These are phyloP conservation scores for Melanerpes aurifrons DNA, from an alignment of 2,113 vertebrate genomes.

Conservation along the genomic window DNA sequence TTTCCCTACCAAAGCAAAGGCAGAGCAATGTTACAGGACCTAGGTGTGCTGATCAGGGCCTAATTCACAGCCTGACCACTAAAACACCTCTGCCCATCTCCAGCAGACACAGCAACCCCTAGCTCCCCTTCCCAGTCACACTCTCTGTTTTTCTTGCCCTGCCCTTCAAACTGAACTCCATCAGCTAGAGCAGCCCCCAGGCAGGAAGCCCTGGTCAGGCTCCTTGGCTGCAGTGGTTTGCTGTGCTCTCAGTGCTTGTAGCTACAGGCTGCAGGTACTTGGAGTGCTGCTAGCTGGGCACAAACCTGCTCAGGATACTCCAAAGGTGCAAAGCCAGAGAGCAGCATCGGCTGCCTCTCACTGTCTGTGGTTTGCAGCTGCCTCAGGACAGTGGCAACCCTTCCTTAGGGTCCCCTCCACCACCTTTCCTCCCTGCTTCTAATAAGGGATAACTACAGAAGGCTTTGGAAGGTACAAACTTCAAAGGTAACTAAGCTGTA, in stretches of 20 bases:
- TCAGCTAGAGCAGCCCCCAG: neutral
- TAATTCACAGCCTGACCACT: neutral
- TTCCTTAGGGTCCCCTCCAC: neutral
- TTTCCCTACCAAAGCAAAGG: too few relatives aligned
- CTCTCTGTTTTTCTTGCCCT: accelerated
- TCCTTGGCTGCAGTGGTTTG: neutral
- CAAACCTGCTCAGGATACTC: neutral
- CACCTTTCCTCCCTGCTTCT: neutral
- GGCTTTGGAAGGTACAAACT: neutral
- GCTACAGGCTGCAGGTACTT: neutral
- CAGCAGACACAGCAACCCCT: neutral
- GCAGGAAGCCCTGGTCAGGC: neutral
- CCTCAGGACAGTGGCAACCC: neutral
- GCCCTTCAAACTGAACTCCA: neutral
- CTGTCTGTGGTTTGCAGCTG: neutral
- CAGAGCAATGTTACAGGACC: neutral
- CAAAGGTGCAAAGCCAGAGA: neutral
- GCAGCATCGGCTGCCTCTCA: too few relatives aligned
- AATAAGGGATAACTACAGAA: neutral
- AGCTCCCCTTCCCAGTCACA: neutral
- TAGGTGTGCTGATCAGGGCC: neutral
- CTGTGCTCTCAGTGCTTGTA: neutral
- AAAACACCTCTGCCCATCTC: neutral
- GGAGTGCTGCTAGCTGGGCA: neutral
- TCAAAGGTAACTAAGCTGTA: neutral